Conservation (phyloP, 2,888 invertebrate genomes). For the Acanthacorydalis orientalis region DNA sequence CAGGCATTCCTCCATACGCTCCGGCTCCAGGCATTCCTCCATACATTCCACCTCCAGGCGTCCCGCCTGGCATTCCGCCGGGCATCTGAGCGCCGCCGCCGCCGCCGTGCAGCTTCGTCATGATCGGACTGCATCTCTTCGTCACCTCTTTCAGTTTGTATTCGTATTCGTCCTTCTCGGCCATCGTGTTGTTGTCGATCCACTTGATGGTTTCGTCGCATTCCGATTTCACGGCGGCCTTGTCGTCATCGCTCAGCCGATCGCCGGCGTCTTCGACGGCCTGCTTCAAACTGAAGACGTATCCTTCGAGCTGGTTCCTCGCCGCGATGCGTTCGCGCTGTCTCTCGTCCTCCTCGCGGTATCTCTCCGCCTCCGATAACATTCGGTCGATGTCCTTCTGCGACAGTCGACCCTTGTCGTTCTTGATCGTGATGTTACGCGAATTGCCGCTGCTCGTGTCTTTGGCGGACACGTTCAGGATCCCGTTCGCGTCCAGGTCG, state of each 20-base stretch:
- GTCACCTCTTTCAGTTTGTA: conserved; percentile 36
- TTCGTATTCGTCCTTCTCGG: conserved; percentile 50
- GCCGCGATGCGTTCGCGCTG: conserved; percentile 47
- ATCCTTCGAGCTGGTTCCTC: conserved; percentile 54
- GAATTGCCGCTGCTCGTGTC: conserved; percentile 43
- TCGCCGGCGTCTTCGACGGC: conserved; percentile 43
- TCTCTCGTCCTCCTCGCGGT: conserved; percentile 53
- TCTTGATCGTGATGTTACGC: conserved; percentile 64
- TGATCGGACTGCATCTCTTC: conserved; percentile 33
- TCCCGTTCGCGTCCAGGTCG: conserved; percentile 59
- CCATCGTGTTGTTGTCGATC: conserved; percentile 48
- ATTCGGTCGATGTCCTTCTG: conserved; percentile 70
- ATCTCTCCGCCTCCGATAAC: conserved; percentile 56
- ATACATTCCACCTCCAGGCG: conserved; percentile 36
- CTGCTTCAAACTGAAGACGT: conserved; percentile 50
- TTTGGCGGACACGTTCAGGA: conserved; percentile 36
- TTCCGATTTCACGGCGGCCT: conserved; percentile 31
- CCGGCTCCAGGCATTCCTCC: conserved; percentile 31
- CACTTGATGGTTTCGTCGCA: conserved; percentile 43
- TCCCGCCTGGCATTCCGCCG: background rate
- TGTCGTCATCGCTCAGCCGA: conserved; percentile 46
- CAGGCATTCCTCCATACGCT: no score
- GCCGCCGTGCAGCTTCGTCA: conserved; percentile 36
- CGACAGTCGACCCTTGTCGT: conserved; percentile 64
- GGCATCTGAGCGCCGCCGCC: conserved; percentile 15